phyloP scores from a whole-genome alignment of 2,797 vertebrate species.

The Sus cebifrons region DNA sequence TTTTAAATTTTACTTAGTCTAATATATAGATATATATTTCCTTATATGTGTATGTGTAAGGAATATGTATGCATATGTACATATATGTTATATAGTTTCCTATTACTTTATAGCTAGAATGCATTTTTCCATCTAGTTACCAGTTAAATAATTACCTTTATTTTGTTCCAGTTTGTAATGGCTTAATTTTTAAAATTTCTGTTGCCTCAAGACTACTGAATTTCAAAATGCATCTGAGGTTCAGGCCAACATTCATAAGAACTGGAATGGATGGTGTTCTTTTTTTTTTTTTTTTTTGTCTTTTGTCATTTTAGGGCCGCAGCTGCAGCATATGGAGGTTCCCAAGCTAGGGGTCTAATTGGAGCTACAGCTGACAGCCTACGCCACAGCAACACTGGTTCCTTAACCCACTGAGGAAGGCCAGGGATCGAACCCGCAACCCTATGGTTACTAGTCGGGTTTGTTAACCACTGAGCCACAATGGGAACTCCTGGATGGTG shows the following conservation, averaged over 20 bases:
- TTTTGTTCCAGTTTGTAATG: constrained; percentile 48
- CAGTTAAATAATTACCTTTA: constrained; percentile 21
- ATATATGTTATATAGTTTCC: not conserved
- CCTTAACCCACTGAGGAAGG: no score
- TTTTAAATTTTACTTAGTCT: constrained; percentile 6
- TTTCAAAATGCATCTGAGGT: constrained; percentile 52
- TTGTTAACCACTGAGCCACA: no score
- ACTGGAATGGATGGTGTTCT: not conserved
- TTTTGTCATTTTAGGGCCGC: no score
- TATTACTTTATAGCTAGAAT: constrained; percentile 29
- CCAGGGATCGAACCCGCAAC: no score
- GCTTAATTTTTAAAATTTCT: constrained; percentile 2
- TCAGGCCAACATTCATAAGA: not conserved
- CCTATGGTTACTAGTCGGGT: no score
- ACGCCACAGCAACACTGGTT: no score
- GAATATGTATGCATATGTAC: not conserved
- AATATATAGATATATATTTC: not conserved
- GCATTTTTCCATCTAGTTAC: not conserved
- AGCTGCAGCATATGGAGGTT: no score
- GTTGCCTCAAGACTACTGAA: constrained; percentile 48
- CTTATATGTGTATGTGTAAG: not conserved
- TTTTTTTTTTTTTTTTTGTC: no score
- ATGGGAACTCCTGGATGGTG: no score
- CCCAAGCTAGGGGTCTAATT: no score
- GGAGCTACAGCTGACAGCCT: no score